Percentiles rank a stretch among this genome's conserved stretches.
These are phyloP conservation scores for Theristicus caerulescens DNA, from an alignment of 2,113 vertebrate species.

Conservation along the genomic window DNA sequence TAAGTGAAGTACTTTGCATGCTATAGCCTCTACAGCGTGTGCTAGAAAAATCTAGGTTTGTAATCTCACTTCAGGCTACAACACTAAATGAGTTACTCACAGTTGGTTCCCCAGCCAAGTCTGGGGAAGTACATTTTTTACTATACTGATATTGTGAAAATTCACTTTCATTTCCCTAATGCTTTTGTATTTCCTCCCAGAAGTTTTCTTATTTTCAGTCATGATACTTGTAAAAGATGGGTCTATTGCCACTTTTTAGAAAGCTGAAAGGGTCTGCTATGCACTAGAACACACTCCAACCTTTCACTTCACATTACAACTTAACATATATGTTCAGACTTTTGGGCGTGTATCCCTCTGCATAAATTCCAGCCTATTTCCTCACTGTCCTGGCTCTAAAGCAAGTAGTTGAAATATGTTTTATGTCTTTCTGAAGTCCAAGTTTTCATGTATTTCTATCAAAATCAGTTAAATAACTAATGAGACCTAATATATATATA, in stretches of 20 bases:
- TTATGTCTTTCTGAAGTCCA: background rate
- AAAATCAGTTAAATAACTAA: background rate
- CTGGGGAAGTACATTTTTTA: background rate
- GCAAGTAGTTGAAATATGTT: background rate
- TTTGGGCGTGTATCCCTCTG: background rate
- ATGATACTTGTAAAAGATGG: background rate
- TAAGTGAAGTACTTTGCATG: background rate
- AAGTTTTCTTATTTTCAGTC: background rate
- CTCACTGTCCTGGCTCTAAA: background rate
- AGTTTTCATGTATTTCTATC: background rate
- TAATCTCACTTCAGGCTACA: background rate
- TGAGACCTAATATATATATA: background rate
- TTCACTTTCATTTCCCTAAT: background rate
- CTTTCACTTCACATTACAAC: background rate
- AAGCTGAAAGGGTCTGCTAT: background rate
- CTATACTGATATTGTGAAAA: background rate
- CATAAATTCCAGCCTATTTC: background rate
- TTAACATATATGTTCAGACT: background rate
- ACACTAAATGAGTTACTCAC: background rate
- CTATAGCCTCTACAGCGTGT: background rate
- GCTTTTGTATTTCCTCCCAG: background rate
- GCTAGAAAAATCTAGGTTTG: background rate
- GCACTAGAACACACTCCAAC: background rate
- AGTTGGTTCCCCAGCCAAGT: background rate
- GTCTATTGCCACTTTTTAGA: background rate